Conservation (phyloP, 2,797 vertebrate genomes). For the Onychomys arenicola region DNA sequence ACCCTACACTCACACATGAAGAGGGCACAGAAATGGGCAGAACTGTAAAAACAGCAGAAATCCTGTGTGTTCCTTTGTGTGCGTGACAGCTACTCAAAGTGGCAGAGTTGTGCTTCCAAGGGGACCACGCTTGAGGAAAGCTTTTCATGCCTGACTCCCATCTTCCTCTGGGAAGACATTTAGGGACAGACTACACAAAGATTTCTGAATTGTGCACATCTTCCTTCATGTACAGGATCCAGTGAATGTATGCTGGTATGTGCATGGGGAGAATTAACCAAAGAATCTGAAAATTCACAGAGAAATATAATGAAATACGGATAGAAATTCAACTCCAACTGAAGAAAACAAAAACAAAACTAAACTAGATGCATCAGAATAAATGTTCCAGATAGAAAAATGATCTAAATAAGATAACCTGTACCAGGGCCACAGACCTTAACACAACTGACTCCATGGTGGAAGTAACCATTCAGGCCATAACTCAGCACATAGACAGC, state of each 20-base stretch:
- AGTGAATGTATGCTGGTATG: not conserved
- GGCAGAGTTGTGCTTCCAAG: not conserved
- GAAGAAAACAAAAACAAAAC: not conserved
- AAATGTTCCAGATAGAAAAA: not conserved
- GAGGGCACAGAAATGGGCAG: not conserved
- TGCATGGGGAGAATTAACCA: not conserved
- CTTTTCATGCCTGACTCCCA: no score
- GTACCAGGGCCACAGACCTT: not conserved
- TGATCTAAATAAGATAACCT: conserved; percentile 1
- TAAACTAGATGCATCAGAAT: not conserved
- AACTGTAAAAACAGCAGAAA: not conserved
- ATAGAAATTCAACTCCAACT: not conserved
- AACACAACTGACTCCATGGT: not conserved
- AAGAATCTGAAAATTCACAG: not conserved
- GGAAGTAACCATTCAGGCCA: not conserved
- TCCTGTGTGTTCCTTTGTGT: not conserved
- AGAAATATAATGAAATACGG: conserved; percentile 5
- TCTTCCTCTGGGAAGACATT: not conserved
- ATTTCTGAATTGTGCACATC: not conserved
- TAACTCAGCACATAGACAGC: not conserved
- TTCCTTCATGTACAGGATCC: not conserved
- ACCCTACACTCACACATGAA: not conserved
- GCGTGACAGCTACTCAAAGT: not conserved
- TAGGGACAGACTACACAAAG: not conserved
- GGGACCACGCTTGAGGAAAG: not conserved